Evolutionary conservation across 2,888 invertebrate species (phyloP), one percentile per base, ranked within the genome.

Genomic region (Gerris lacustris): DNA sequence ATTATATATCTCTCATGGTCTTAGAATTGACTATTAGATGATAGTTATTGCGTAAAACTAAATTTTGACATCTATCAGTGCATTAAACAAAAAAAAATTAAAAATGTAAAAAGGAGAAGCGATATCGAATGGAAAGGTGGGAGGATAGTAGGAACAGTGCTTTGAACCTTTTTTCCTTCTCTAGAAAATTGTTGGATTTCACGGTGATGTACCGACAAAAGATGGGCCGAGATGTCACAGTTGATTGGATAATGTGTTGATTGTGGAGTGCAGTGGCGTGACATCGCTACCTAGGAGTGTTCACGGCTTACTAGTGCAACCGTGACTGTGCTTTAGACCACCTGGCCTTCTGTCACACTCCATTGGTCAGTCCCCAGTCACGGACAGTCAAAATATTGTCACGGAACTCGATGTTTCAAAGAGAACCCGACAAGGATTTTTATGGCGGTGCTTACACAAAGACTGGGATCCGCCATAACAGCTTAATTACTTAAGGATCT

Each of bases 191-290:
- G 55, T 55, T 55, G 55, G 15, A 55, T 55, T 55, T 55, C 55
- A 55, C 55, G 55, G 55, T 55, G 55, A 55, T 15, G 55, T 55
- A 55, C 55, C 55, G 55, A 55, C 55, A 55, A 55, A 55, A 55
- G 55, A 55, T 55, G 31, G 31, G 31, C 15, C 11, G 55, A 15
- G 9, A 55, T 55, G 55, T 55, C 55, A 55, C 55, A 55, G 55
- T 55, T 55, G 55, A 55, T 55, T 55, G 55, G 55, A 55, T 55
- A 55, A 55, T 55, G 55, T 55, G 55, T 55, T 55, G 55, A 55
- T 55, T 55, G 55, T 55, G 55, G 11, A 55, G 55, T 55, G 55
- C 55, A 55, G 55, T 15, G 55, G 55, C 55, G 55, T 55, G 55
- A 55, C 55, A 55, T 15, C 11, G 55, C 55, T 55, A 55, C 55